Percentiles rank a stretch among this genome's conserved stretches.
These are phyloP conservation scores for Pocillopora grandis DNA, from an alignment of 92 coral and sea anemone species.

Conservation along the genomic window DNA sequence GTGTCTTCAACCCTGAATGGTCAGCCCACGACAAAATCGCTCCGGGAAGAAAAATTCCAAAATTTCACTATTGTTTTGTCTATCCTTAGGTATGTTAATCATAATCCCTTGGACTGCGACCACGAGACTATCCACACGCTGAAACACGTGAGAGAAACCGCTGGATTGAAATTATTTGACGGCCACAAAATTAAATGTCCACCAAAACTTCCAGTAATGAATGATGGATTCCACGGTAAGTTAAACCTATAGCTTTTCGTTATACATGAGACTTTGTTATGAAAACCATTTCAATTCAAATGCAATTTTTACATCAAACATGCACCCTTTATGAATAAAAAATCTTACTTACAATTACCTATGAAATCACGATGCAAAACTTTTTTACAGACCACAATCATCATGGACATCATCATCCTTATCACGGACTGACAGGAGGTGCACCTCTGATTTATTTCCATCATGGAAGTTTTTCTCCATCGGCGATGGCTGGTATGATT, in stretches of 20 bases:
- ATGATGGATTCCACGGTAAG: not conserved
- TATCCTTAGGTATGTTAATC: conserved; percentile 19
- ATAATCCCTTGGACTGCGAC: conserved; percentile 37
- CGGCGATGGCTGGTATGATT: not conserved
- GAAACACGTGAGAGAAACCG: conserved; percentile 2
- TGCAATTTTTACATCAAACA: too few relatives aligned
- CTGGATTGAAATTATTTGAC: conserved; percentile 24
- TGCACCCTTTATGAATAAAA: too few relatives aligned
- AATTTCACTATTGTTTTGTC: not conserved
- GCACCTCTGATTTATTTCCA: not conserved
- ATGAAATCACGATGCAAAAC: too few relatives aligned
- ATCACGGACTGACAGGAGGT: not conserved
- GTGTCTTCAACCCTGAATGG: too few relatives aligned
- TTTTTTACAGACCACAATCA: not conserved
- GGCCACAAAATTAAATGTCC: conserved; percentile 37
- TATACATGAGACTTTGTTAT: not conserved
- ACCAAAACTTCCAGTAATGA: not conserved
- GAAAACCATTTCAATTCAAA: too few relatives aligned
- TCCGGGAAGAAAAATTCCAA: not conserved
- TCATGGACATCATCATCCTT: not conserved
- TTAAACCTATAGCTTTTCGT: not conserved
- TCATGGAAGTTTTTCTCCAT: not conserved
- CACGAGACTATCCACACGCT: not conserved
- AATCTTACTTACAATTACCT: too few relatives aligned
- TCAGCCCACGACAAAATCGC: not conserved